A percentile compares a stretch with the other conserved stretches of the same genome.
phyloP scores from a whole-genome alignment of 2,888 invertebrate genomes.

The Orchesella flavescens region DNA sequence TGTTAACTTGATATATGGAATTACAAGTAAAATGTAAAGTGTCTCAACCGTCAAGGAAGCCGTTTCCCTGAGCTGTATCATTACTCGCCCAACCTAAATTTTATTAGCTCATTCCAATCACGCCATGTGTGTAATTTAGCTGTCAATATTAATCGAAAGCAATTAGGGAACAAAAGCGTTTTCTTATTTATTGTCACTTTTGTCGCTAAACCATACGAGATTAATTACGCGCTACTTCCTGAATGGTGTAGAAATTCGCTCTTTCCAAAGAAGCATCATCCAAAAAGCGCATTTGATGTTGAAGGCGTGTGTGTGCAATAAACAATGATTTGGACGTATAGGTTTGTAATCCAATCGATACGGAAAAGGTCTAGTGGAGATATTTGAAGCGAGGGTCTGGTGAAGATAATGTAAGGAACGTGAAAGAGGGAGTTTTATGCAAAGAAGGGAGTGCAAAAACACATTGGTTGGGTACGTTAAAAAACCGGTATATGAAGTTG shows the following conservation, averaged over 20 bases:
- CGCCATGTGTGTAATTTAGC: background rate
- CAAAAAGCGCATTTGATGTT: background rate
- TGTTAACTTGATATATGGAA: conserved; percentile 26
- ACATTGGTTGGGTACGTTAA: background rate
- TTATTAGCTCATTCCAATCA: no score
- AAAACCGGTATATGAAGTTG: background rate
- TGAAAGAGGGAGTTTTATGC: conserved; percentile 14
- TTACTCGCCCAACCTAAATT: no score
- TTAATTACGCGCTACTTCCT: no score
- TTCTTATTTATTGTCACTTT: background rate
- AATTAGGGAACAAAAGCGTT: background rate
- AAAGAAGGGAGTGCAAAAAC: conserved; percentile 12
- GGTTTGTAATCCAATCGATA: no score
- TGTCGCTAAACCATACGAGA: background rate
- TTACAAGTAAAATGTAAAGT: background rate
- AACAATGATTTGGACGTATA: no score
- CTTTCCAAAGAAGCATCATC: background rate
- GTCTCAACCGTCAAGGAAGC: background rate
- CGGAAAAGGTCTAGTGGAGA: no score
- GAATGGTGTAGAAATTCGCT: no score
- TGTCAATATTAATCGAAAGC: conserved; percentile 18
- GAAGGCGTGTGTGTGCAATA: no score
- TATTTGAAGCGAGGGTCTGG: no score
- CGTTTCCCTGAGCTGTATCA: no score
- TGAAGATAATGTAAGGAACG: background rate